Conservation (phyloP, 2,888 invertebrate genomes). For the Lottia gigantea region DNA sequence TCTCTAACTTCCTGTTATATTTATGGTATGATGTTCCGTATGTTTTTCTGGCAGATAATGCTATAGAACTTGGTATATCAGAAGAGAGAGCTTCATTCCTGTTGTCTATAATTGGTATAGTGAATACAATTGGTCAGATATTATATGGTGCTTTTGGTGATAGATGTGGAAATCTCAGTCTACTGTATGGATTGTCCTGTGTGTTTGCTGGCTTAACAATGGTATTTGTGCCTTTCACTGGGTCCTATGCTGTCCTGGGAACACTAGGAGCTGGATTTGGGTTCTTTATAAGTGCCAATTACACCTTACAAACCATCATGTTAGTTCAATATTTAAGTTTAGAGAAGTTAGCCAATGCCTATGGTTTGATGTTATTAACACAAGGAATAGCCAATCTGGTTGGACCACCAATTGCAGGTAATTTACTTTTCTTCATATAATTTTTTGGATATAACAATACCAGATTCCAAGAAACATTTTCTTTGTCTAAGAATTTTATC, state of each 20-base stretch:
- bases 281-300: constrained; percentile 90
- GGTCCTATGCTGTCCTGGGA: constrained; percentile 46
- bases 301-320: constrained; percentile 85
- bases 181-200: constrained; percentile 85
- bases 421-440: no score
- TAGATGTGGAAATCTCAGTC: constrained; percentile 81
- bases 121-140: constrained; percentile 83
- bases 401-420: constrained; percentile 91
- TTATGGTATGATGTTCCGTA: constrained; percentile 93
- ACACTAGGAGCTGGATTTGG: constrained; percentile 75
- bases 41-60: constrained; percentile 89
- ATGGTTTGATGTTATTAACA: constrained; percentile 85
- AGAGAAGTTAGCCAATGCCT: constrained; percentile 90
- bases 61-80: constrained; percentile 72
- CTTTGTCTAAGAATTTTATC: no score
- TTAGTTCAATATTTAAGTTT: constrained; percentile 89
- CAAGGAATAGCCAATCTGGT: constrained; percentile 91
- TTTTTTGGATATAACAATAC: no score
- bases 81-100: constrained; percentile 75
- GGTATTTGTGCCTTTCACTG: constrained; percentile 54
- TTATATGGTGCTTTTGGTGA: constrained; percentile 90
- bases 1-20: constrained; percentile 89
- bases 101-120: constrained; percentile 80
- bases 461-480: no score
- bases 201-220: constrained; percentile 68